Base-by-base conservation (phyloP, 2,888 invertebrate species). In the Altica lythri region DNA sequence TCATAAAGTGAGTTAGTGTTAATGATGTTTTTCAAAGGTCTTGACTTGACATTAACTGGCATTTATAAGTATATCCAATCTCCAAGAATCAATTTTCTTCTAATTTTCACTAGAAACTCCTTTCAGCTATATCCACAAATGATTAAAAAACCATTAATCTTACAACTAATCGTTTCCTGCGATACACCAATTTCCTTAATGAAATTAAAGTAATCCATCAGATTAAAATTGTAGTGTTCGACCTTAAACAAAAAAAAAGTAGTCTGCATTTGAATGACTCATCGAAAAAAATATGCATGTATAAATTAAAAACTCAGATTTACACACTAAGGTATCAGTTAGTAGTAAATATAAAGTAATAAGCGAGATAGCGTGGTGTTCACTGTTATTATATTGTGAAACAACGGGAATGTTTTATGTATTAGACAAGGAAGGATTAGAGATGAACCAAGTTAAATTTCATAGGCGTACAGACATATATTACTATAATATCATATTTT, bases 141-240 rank as follows among this genome's bases (percentile, higher is more conserved):
- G 61, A 68, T 68, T 68, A 68, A 64, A 67, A 64, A 61, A 55
- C 64, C 68, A 66, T 68, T 68, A 68, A 68, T 68, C 68, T 67
- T 68, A 35, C 58, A 55, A 18, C 29, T 30, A 53, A 49, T 38
- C 38, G 38, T 37, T 44, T 43, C 19, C 34, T 27, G 35, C 27
- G 18, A 40, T 55, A 43, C 29, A 61, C 62, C 61, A 65, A 69
- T 69, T 65, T 65, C 61, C 66, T 66, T 69, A 68, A 68, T 68
- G 65, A 68, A 68, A 69, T 68, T 68, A 65, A 68, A 61, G 60
- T 66, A 63, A 69, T 68, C 65, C 61, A 67, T 64, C 64, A 66
- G 60, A 60, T 61, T 61, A 61, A 63, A 63, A 66, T 61, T 44
- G 44, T 40, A 47, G 16, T 30, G 43, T 34, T 9, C 43, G 29